Evolutionary conservation across 1,140 invertebrate genomes (phyloP), one percentile per base, ranked within the genome.

Genomic region (Idris sp.): DNA sequence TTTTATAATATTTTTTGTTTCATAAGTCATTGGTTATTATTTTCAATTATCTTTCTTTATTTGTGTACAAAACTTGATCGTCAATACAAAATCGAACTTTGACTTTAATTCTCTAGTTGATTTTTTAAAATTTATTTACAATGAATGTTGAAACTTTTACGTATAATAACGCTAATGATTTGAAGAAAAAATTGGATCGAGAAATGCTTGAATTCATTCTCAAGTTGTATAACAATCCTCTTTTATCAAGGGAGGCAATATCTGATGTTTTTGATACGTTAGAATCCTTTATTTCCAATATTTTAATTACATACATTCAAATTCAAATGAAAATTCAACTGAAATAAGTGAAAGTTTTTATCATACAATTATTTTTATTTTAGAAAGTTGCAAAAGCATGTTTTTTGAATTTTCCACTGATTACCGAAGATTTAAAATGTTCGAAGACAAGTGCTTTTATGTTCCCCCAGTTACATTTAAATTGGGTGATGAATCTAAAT

Each of bases 341-440:
- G 9, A 40, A 40, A 40, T 0, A 2, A 4, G 7, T 2, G 0
- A 19, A 8, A 8, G 14, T 6, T 9, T 7, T 19, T 40, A 18
- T 40, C 8, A 8, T 4, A 40, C 18, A 19, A 13, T 16, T 3
- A 0, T 8, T 0, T 40, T 40, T 15, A 30, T 68, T 51, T 41
- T 68, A 25, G 41, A 68, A 22, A 33, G 56, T 11, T 38, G 49
- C 18, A 61, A 46, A 35, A 3, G 56, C 18, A 13, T 56, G 22
- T 62, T 68, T 28, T 2, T 35, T 16, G 36, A 62, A 8, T 61
- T 56, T 62, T 46, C 38, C 35, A 67, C 48, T 8, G 54, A 74
- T 19, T 25, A 74, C 8, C 9, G 22, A 4, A 11, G 62, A 33
- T 56, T 74, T 35, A 74, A 61, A 40, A 11, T 62, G 2, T 74